phyloP scores from a whole-genome alignment of 2,797 vertebrate species.

The Xenopus petersii region DNA sequence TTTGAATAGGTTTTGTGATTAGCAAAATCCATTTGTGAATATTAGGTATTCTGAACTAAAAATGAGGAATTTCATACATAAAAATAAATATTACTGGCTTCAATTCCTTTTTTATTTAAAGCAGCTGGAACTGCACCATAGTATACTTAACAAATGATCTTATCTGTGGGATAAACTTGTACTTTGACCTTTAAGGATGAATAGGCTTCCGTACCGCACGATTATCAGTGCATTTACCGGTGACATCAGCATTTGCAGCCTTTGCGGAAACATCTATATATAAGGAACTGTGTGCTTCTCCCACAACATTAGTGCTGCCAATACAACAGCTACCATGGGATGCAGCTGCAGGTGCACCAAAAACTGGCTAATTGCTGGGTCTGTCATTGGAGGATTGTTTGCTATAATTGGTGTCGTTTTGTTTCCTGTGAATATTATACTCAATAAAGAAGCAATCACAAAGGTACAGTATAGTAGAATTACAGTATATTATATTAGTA shows the following conservation, averaged over 20 bases:
- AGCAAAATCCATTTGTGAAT: no score
- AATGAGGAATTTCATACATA: no score
- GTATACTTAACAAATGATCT: conserved; percentile 17
- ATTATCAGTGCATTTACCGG: conserved; percentile 43
- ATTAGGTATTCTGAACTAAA: no score
- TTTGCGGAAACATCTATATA: conserved; percentile 19
- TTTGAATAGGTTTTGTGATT: no score
- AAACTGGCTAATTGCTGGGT: conserved; percentile 70
- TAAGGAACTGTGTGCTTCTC: neutral
- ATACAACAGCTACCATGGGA: conserved; percentile 56
- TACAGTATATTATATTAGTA: no score
- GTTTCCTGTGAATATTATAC: conserved; percentile 76
- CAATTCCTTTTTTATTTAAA: no score
- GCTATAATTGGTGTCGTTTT: conserved; percentile 81
- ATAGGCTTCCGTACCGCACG: conserved; percentile 44
- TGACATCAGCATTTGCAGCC: conserved; percentile 34
- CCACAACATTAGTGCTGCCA: neutral
- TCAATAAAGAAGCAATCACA: conserved; percentile 73
- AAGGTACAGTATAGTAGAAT: conserved; percentile 66
- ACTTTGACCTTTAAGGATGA: conserved; percentile 58
- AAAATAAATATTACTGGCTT: no score
- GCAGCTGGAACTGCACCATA: no score
- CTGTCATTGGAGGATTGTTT: conserved; percentile 71
- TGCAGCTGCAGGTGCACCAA: conserved; percentile 43
- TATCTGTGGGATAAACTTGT: conserved; percentile 50